These are phyloP conservation scores for Diadema setosum DNA, from an alignment of 35 echinoderm and acorn worm species.

Conservation along the genomic window DNA sequence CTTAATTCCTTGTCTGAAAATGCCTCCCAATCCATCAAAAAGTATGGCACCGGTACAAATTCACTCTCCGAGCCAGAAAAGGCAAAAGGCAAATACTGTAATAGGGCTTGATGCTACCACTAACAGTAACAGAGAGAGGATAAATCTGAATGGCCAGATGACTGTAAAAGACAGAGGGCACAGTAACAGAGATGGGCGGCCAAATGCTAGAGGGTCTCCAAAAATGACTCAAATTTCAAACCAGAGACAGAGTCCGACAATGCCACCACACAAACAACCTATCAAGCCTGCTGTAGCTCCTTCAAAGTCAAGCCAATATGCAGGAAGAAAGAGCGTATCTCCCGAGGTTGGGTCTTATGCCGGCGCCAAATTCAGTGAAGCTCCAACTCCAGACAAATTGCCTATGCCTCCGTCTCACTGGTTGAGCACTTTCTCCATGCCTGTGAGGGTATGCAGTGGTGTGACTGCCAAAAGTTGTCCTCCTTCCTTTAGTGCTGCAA, in stretches of 20 bases:
- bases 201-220: not conserved
- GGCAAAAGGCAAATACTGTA: not conserved
- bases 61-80: not conserved
- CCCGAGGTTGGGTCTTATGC: slow-evolving; percentile 51
- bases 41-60: not conserved
- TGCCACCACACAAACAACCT: not conserved
- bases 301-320: not conserved
- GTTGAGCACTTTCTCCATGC: slow-evolving; percentile 8
- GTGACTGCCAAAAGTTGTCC: not conserved
- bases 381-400: slow-evolving; percentile 46
- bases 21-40: not conserved
- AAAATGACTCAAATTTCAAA: not conserved
- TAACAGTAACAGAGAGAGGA: not conserved
- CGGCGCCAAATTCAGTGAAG: slow-evolving; percentile 84
- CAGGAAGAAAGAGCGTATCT: not conserved
- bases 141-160: not conserved
- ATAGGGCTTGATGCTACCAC: not conserved
- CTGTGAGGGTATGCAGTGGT: too few species aligned
- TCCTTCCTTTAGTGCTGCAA: not conserved
- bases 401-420: slow-evolving; percentile 60
- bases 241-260: not conserved
- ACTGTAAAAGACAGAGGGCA: not conserved
- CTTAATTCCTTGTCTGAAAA: not conserved
- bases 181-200: not conserved
- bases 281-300: not conserved